Evolutionary conservation across 2,113 vertebrate genomes (phyloP).

Genomic region (Picathartes gymnocephalus): DNA sequence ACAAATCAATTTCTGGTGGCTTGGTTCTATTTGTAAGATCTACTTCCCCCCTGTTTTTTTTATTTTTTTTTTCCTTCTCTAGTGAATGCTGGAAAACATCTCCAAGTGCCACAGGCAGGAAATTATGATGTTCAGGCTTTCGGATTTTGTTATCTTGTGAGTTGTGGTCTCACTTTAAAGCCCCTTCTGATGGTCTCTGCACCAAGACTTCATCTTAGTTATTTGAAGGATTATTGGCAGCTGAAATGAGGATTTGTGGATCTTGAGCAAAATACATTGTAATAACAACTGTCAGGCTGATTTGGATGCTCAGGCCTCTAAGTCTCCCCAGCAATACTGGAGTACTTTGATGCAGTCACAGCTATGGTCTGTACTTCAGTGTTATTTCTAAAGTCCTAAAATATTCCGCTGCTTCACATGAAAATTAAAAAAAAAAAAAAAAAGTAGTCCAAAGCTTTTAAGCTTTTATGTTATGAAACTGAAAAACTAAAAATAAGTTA

Average conservation of each 20-base stretch:
- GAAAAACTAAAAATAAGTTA: neutral
- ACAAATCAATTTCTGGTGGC: neutral
- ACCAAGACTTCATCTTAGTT: neutral
- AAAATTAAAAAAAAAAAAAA: neutral
- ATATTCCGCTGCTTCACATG: neutral
- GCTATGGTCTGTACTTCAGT: neutral
- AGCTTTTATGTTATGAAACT: neutral
- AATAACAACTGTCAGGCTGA: slow-evolving; percentile 28
- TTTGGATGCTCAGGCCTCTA: slow-evolving; percentile 17
- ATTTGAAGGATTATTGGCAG: slow-evolving; percentile 29
- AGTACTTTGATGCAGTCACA: slow-evolving; percentile 46
- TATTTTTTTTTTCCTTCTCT: neutral
- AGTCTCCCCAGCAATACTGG: neutral
- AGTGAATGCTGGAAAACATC: neutral
- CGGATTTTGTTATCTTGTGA: neutral
- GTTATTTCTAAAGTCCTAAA: neutral
- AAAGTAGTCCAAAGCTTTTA: neutral
- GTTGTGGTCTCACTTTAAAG: neutral
- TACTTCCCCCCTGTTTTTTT: neutral
- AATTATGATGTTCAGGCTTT: neutral
- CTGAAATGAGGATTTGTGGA: neutral
- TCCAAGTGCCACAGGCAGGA: neutral
- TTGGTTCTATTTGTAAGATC: neutral
- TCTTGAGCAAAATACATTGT: neutral
- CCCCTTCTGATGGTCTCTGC: neutral